Conservation (phyloP, 2,113 vertebrate species). For the Phylloscopus trochilus region DNA sequence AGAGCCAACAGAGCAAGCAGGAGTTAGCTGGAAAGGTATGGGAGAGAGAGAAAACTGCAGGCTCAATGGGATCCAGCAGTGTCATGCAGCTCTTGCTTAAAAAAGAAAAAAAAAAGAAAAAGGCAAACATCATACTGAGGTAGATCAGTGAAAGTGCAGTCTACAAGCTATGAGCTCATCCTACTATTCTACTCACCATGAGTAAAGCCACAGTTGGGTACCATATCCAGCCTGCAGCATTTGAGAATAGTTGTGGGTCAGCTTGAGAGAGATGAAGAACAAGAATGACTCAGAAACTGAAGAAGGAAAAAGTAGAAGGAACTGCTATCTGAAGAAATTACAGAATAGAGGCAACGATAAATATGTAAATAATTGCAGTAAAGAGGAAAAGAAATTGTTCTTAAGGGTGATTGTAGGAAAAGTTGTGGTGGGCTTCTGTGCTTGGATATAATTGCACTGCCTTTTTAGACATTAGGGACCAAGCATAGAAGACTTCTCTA, state of each 20-base stretch:
- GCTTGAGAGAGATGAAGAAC: background rate
- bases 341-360: background rate
- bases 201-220: background rate
- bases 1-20: background rate
- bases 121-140: background rate
- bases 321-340: background rate
- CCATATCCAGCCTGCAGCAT: background rate
- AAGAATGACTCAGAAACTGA: background rate
- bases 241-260: background rate
- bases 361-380: background rate
- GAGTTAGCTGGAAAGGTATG: background rate
- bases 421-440: background rate
- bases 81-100: background rate
- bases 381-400: background rate
- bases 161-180: conserved; percentile 6
- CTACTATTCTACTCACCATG: background rate
- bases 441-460: background rate
- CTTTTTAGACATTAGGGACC: background rate
- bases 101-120: background rate
- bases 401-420: background rate
- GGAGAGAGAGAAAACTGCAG: background rate
- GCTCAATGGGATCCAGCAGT: background rate
- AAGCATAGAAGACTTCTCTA: background rate
- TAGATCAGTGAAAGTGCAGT: background rate
- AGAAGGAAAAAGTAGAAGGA: background rate